phyloP scores from a whole-genome alignment of 1,140 invertebrate genomes.

The Leptoteleia sp. region DNA sequence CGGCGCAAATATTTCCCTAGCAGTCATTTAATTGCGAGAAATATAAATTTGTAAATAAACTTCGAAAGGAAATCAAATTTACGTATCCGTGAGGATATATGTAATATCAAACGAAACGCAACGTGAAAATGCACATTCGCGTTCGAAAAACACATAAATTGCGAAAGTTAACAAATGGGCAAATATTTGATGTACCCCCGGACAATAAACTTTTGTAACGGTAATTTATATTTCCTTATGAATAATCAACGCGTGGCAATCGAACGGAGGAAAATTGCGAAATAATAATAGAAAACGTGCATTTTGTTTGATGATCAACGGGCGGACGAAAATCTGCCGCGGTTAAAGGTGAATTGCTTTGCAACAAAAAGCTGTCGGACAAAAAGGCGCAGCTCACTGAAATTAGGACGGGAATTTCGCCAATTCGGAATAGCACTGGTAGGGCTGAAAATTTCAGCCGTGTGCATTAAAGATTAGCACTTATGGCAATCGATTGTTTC shows the following conservation, averaged over 20 bases:
- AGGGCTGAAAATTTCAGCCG: constrained; percentile 18
- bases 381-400: constrained; percentile 14
- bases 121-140: too few species aligned
- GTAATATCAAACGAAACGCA: too few species aligned
- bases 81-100: too few species aligned
- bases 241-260: neutral
- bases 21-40: too few species aligned
- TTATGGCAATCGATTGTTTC: constrained; percentile 51
- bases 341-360: too few species aligned
- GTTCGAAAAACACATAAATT: constrained; percentile 7
- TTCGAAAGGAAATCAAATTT: too few species aligned
- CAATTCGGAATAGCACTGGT: constrained; percentile 7
- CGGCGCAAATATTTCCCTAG: too few species aligned
- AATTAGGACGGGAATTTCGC: constrained; percentile 39
- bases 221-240: constrained; percentile 25
- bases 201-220: constrained; percentile 3
- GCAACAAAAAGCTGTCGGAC: constrained; percentile 5
- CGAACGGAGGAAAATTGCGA: neutral
- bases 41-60: too few species aligned
- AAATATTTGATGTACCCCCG: neutral
- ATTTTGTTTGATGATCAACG: too few species aligned
- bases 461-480: constrained; percentile 52
- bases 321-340: too few species aligned
- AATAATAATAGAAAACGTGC: neutral
- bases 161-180: constrained; percentile 2